Evolutionary conservation across 1,140 invertebrate genomes (phyloP).

Genomic region (Holotrichia oblita): DNA sequence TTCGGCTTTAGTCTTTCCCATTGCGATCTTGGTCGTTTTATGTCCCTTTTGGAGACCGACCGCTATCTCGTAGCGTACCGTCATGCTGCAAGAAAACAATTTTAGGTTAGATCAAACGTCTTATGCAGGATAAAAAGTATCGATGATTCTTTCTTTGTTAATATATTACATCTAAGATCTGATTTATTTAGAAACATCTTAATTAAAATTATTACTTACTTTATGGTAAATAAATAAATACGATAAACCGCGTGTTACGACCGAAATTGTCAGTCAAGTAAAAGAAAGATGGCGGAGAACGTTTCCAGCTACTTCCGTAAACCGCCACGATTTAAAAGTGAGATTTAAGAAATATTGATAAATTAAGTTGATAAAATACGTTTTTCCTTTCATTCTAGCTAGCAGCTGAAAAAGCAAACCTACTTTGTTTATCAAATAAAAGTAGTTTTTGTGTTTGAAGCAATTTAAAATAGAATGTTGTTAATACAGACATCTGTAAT

Average conservation of each 20-base stretch:
- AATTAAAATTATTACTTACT: conserved; percentile 9
- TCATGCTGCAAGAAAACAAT: conserved; percentile 64
- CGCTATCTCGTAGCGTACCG: conserved; percentile 84
- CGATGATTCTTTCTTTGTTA: too few relatives aligned
- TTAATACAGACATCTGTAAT: too few relatives aligned
- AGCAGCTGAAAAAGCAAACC: too few relatives aligned
- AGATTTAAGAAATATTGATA: too few relatives aligned
- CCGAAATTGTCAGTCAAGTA: not conserved
- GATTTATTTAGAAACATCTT: conserved; percentile 8
- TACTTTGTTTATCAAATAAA: too few relatives aligned
- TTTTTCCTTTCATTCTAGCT: too few relatives aligned
- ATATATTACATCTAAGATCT: too few relatives aligned
- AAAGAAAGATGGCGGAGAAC: conserved; percentile 33
- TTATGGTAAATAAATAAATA: conserved; percentile 15
- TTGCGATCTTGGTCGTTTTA: conserved; percentile 91
- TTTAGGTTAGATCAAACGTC: conserved; percentile 32
- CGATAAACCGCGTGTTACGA: conserved; percentile 2
- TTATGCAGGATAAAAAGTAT: too few relatives aligned
- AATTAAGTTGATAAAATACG: too few relatives aligned
- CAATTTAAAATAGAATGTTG: too few relatives aligned
- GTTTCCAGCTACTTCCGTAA: not conserved
- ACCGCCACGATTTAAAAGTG: not conserved
- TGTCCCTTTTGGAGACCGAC: conserved; percentile 94
- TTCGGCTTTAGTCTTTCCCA: conserved; percentile 74
- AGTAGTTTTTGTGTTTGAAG: too few relatives aligned